Percentiles rank a stretch among this genome's conserved stretches.
Conservation (phyloP, 2,113 vertebrate species). For the Ciconia boyciana region DNA sequence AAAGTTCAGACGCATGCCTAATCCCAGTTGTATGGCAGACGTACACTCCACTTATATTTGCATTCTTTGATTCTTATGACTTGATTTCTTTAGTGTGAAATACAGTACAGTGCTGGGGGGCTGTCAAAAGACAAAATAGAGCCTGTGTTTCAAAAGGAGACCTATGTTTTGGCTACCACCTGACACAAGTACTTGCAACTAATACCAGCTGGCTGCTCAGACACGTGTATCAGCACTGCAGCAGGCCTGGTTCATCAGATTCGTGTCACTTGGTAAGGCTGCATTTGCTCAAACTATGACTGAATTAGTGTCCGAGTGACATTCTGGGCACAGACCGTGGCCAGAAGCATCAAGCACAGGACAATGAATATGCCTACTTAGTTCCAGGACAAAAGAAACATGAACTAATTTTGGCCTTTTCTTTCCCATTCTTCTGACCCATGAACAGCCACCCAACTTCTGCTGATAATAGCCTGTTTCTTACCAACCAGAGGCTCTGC, state of each 20-base stretch:
- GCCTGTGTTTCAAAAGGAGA: slow-evolving; percentile 15
- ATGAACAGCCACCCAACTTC: not conserved
- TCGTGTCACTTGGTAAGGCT: not conserved
- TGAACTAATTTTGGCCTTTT: not conserved
- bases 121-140: not conserved
- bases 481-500: not conserved
- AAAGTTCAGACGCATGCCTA: not conserved
- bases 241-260: slow-evolving; percentile 2
- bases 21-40: not conserved
- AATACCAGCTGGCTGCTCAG: not conserved
- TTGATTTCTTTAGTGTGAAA: not conserved
- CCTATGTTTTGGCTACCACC: not conserved
- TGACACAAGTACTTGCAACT: not conserved
- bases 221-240: not conserved
- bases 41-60: not conserved
- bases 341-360: not conserved
- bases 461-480: not conserved
- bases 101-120: not conserved
- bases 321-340: not conserved
- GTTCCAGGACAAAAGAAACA: slow-evolving; percentile 1
- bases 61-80: not conserved
- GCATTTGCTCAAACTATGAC: not conserved
- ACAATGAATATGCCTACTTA: not conserved
- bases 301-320: slow-evolving; percentile 3
- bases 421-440: not conserved